Percentiles rank a stretch among this genome's conserved stretches.
These are phyloP conservation scores for Scolanthus callimorphus DNA, from an alignment of 92 coral and sea anemone genomes.

Conservation along the genomic window DNA sequence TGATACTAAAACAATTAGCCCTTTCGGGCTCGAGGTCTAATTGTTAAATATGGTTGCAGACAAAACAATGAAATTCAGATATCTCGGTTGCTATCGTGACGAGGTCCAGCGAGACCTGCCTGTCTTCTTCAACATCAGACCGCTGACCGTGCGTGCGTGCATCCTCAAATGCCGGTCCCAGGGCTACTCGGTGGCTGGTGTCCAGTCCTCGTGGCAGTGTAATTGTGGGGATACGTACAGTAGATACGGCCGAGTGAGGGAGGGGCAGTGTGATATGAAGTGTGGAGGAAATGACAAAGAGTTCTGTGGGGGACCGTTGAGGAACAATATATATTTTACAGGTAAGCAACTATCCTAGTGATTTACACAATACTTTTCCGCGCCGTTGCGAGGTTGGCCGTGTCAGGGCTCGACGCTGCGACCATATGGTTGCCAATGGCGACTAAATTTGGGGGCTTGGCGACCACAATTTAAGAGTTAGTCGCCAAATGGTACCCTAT, in stretches of 20 bases:
- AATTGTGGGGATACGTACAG: constrained; percentile 76
- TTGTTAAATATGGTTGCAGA: too few relatives aligned
- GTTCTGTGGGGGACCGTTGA: constrained; percentile 83
- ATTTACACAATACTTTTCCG: too few relatives aligned
- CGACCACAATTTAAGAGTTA: too few relatives aligned
- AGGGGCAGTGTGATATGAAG: constrained; percentile 56
- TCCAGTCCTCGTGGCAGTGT: constrained; percentile 70
- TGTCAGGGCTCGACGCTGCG: too few relatives aligned
- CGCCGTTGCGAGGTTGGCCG: too few relatives aligned
- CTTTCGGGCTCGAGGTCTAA: too few relatives aligned
- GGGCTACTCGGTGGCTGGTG: constrained; percentile 78
- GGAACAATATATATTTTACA: constrained; percentile 82
- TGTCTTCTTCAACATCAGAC: constrained; percentile 21
- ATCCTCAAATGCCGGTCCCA: constrained; percentile 47
- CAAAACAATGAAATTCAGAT: constrained; percentile 38
- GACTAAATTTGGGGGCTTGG: too few relatives aligned
- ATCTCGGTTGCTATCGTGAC: constrained; percentile 71
- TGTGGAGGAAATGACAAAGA: constrained; percentile 69
- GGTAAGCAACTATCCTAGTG: too few relatives aligned
- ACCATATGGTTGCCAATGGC: too few relatives aligned
- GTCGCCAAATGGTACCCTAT: too few relatives aligned
- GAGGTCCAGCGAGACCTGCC: constrained; percentile 54
- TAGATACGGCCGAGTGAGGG: constrained; percentile 71
- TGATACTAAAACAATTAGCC: too few relatives aligned
- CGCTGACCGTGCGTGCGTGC: constrained; percentile 74